Conservation (phyloP, 53 echinoderm and acorn worm genomes). For the Antedon mediterranea region DNA sequence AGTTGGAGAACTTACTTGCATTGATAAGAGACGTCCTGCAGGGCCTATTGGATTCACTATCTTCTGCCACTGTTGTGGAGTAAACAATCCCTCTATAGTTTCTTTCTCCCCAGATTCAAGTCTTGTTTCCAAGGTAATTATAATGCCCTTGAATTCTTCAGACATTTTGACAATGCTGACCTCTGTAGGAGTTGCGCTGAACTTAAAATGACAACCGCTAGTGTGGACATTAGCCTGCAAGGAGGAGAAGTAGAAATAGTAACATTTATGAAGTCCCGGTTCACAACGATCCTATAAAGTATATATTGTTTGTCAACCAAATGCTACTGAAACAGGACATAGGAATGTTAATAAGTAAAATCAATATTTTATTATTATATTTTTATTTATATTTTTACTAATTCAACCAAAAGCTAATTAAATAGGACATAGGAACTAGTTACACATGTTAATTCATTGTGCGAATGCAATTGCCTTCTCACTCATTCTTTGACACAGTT, state of each 20-base stretch:
- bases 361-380: no score
- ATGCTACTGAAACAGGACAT: no score
- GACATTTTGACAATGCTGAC: slow-evolving; percentile 45
- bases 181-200: slow-evolving; percentile 54
- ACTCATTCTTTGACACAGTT: no score
- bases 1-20: slow-evolving; percentile 52
- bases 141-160: slow-evolving; percentile 53
- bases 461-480: no score
- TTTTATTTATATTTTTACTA: no score
- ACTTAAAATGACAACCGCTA: slow-evolving; percentile 32
- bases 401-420: no score
- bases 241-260: neutral
- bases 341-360: no score
- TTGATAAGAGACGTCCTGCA: slow-evolving; percentile 28
- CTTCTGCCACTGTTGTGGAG: slow-evolving; percentile 28
- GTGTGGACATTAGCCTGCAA: slow-evolving; percentile 29
- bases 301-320: no score
- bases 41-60: slow-evolving; percentile 45
- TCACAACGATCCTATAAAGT: no score
- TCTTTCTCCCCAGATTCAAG: slow-evolving; percentile 29
- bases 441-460: no score
- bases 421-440: no score
- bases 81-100: slow-evolving; percentile 59
- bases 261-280: no score
- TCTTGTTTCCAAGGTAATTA: slow-evolving; percentile 42